These are phyloP conservation scores for Oreonectes daqikongensis DNA, from an alignment of 2,797 vertebrate genomes.

Conservation along the genomic window DNA sequence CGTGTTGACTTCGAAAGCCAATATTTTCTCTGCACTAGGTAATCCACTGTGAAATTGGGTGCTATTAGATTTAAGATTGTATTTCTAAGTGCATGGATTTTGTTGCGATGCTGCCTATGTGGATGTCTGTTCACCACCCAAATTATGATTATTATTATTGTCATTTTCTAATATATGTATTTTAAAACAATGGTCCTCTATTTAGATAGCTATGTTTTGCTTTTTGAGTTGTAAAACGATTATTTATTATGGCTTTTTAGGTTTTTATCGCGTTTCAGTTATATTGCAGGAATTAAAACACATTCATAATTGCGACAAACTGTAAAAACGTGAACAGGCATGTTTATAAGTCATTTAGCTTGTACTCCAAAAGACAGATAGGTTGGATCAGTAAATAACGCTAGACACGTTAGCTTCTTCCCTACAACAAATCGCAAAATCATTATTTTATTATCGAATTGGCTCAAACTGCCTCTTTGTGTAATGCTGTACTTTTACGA, in stretches of 20 bases:
- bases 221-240: neutral
- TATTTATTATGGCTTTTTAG: conserved; percentile 11
- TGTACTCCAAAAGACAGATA: neutral
- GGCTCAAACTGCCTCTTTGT: conserved; percentile 45
- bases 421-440: conserved; percentile 15
- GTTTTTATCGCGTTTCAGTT: neutral
- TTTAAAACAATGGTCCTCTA: conserved; percentile 16
- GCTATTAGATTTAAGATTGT: conserved; percentile 71
- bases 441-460: conserved; percentile 43
- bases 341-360: neutral
- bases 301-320: conserved; percentile 17
- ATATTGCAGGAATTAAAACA: neutral
- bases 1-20: conserved; percentile 57
- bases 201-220: conserved; percentile 9
- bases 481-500: conserved; percentile 31
- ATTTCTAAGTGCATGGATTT: conserved; percentile 57
- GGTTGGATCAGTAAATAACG: conserved; percentile 33
- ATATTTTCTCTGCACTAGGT: conserved; percentile 63
- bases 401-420: conserved; percentile 24
- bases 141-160: neutral
- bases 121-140: conserved; percentile 24
- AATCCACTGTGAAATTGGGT: conserved; percentile 84
- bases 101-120: conserved; percentile 39
- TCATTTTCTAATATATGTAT: neutral
- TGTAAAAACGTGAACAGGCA: conserved; percentile 9